These are phyloP conservation scores for Pangasius macronema DNA, from an alignment of 2,797 vertebrate species.

Conservation along the genomic window DNA sequence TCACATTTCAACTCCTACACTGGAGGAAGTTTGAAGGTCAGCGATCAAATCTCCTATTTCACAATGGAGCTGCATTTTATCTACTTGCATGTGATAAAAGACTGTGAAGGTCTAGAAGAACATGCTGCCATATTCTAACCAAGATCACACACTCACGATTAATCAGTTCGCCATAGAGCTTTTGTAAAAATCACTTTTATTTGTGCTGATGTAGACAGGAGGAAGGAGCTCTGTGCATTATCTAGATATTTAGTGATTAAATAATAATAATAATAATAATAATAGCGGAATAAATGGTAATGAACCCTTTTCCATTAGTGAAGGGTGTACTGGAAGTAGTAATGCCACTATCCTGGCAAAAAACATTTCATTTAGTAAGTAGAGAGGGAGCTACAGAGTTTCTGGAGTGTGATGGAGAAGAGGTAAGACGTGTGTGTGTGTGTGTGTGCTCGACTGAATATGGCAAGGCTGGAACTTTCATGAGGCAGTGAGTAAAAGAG, in stretches of 20 bases:
- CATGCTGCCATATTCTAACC: not conserved
- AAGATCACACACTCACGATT: not conserved
- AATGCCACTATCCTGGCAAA: not conserved
- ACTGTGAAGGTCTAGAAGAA: not conserved
- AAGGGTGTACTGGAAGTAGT: no score
- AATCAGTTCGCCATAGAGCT: no score
- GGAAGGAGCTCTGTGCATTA: not conserved
- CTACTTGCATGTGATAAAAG: not conserved
- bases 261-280: not conserved
- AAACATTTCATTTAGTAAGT: not conserved
- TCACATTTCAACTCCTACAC: conserved; percentile 22
- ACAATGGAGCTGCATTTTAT: not conserved
- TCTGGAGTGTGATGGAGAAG: not conserved
- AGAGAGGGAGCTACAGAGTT: not conserved
- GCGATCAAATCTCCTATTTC: not conserved
- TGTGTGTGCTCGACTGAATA: not conserved
- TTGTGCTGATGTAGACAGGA: not conserved
- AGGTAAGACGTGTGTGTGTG: not conserved
- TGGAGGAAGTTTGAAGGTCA: conserved; percentile 11
- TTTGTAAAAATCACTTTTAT: not conserved
- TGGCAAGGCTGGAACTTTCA: conserved; percentile 47
- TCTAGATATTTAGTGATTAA: not conserved
- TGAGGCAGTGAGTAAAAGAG: conserved; percentile 43
- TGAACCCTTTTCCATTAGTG: not conserved
- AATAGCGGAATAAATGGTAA: not conserved